A percentile compares a stretch with the other conserved stretches of the same genome.
Conservation (phyloP, 2,113 vertebrate species). For the Lepisosteus oculatus region DNA sequence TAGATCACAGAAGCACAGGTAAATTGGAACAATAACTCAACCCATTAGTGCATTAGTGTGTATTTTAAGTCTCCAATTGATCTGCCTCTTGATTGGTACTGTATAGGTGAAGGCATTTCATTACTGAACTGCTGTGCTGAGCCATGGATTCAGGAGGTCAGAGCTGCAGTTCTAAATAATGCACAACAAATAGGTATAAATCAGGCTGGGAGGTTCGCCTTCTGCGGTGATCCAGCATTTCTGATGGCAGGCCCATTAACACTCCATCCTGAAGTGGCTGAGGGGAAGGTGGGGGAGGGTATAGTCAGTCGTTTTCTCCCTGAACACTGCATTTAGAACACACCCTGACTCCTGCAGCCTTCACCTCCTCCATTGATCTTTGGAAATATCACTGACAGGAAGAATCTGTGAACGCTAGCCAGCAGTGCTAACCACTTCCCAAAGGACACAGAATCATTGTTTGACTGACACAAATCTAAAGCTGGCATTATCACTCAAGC, state of each 20-base stretch:
- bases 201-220: conserved; percentile 45
- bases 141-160: conserved; percentile 69
- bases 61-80: conserved; percentile 68
- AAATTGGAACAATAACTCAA: conserved; percentile 68
- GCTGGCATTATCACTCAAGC: too few species aligned
- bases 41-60: conserved; percentile 75
- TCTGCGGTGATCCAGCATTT: conserved; percentile 48
- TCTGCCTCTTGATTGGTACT: conserved; percentile 59
- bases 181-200: conserved; percentile 53
- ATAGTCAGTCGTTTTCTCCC: conserved; percentile 38
- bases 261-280: conserved; percentile 42
- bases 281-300: conserved; percentile 28
- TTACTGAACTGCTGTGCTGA: conserved; percentile 63
- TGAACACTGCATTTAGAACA: not conserved
- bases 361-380: conserved; percentile 6
- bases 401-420: conserved; percentile 10
- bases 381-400: conserved; percentile 5
- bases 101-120: conserved; percentile 62
- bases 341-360: not conserved
- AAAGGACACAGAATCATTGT: not conserved
- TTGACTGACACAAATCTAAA: not conserved
- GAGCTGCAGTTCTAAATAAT: conserved; percentile 38
- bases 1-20: conserved; percentile 61
- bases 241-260: conserved; percentile 55
- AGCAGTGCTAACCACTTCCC: conserved; percentile 7